A percentile compares a stretch with the other conserved stretches of the same genome.
Conservation (phyloP, 2,888 invertebrate genomes). For the Cephonodes hylas region DNA sequence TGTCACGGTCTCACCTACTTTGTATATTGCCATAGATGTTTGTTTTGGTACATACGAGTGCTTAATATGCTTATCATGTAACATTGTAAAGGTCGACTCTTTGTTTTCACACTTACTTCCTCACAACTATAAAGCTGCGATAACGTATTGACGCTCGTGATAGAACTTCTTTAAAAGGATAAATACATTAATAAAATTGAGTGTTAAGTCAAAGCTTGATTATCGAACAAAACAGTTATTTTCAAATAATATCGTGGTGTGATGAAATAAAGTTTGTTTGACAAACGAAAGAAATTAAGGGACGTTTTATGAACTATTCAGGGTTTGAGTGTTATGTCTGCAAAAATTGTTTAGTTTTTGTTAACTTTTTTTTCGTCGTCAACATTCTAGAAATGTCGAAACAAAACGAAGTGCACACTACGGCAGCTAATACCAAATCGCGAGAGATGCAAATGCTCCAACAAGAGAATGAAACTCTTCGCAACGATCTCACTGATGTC, state of each 20-base stretch:
- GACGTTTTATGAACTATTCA: no score
- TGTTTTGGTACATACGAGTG: not conserved
- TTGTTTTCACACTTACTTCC: not conserved
- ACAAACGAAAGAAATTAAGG: no score
- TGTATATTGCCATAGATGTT: not conserved
- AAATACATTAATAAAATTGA: no score
- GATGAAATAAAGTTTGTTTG: no score
- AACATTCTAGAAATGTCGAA: conserved; percentile 44
- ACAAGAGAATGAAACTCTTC: conserved; percentile 48
- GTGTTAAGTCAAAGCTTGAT: no score
- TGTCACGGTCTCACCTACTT: not conserved
- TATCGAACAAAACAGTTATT: no score
- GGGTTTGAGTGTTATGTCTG: no score
- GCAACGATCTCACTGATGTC: conserved; percentile 48
- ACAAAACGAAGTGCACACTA: conserved; percentile 36
- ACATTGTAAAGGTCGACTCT: not conserved
- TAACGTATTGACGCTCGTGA: not conserved
- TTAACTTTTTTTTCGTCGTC: no score
- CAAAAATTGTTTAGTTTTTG: no score
- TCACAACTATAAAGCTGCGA: not conserved
- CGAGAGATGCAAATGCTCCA: conserved; percentile 45
- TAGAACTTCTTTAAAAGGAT: not conserved
- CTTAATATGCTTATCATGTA: not conserved
- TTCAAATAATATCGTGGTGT: no score
- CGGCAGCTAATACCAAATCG: conserved; percentile 37